Evolutionary conservation across 2,113 vertebrate species (phyloP), one percentile per base, ranked within the genome.

Genomic region (Colaptes auratus): DNA sequence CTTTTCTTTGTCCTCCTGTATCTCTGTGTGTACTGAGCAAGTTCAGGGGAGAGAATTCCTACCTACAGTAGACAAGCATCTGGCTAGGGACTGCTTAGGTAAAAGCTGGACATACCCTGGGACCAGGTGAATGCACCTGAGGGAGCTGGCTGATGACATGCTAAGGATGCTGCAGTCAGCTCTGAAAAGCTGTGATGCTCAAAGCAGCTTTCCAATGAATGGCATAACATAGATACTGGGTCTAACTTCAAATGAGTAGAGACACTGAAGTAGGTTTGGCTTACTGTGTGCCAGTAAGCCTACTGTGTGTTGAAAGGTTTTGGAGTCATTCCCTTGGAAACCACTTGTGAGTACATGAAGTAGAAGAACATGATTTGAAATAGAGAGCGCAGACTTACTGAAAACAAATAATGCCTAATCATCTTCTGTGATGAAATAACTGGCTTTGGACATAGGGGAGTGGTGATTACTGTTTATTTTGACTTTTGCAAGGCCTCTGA

Each of bases 351-450:
- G 25, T 64, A n/a, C 15, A 15, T 55, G 31, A 61, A 83, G 46
- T 35, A 80, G 39, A 78, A 82, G 63, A 90, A 74, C 20, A 6
- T 0, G 1, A 44, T 82, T 90, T 71, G 80, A 82, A 88, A 63
- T 35, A 74, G 15, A 15, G 12, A 88, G 25, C 35, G 48, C 15
- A 82, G 52, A 25, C n/a, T 66, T 61, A 66, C 3, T 25, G 67
- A 74, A 28, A 33, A 44, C 28, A 82, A 86, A 63, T 82, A 82
- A 75, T 71, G 30, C 14, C 14, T 90, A 12, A 53, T 74, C 30
- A 36, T 28, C 18, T 24, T 82, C 42, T 82, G 39, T 88, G 92
- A 33, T 82, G 67, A 94, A 82, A 33, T 78, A 90, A 86, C 39
- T 82, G 46, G 10, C 52, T 88, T 82, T 90, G 48, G 25, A 60